These are phyloP conservation scores for Dascyllus trimaculatus DNA, from an alignment of 2,113 vertebrate species.

Conservation along the genomic window DNA sequence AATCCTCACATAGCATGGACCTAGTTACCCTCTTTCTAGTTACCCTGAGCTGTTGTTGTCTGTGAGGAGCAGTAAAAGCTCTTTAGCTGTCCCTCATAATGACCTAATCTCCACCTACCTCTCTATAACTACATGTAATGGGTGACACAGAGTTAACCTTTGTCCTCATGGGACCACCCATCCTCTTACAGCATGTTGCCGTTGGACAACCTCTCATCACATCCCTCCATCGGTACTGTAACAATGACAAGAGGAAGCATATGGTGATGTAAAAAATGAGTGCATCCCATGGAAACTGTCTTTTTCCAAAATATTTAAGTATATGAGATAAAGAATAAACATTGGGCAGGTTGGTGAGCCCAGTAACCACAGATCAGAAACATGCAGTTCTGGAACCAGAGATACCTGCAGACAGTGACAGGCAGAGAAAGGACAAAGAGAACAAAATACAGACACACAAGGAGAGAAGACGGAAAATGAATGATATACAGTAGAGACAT, in stretches of 20 bases:
- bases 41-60: neutral
- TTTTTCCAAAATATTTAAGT: too few relatives aligned
- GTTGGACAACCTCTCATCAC: neutral
- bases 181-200: neutral
- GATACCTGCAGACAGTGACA: too few relatives aligned
- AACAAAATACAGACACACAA: too few relatives aligned
- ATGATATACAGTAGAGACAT: too few relatives aligned
- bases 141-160: neutral
- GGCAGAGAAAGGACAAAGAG: too few relatives aligned
- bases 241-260: neutral
- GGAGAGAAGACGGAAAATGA: too few relatives aligned
- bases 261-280: too few relatives aligned
- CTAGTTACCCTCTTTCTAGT: neutral
- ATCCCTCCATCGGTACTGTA: neutral
- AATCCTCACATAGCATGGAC: neutral
- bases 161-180: neutral
- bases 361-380: too few relatives aligned
- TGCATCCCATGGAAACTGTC: too few relatives aligned
- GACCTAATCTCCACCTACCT: slow-evolving; percentile 1
- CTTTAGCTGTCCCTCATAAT: neutral
- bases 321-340: too few relatives aligned
- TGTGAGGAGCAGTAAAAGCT: slow-evolving; percentile 4
- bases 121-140: neutral
- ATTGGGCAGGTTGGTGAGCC: too few relatives aligned
- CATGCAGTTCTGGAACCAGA: too few relatives aligned